Conservation (phyloP, 2,888 invertebrate species). For the Drosophila neonasuta region DNA sequence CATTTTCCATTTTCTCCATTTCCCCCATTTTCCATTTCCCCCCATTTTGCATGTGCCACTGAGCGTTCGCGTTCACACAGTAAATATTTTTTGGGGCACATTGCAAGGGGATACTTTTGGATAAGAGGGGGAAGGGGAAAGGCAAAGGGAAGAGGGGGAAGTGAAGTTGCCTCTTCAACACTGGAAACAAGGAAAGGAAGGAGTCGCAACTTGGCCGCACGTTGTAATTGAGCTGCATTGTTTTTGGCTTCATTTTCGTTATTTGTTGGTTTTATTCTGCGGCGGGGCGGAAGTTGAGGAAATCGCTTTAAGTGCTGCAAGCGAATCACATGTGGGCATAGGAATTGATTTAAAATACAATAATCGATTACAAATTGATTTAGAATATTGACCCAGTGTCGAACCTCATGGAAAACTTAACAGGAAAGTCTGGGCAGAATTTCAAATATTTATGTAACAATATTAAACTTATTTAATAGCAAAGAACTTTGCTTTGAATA, state of each 20-base stretch:
- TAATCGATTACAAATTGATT: neutral
- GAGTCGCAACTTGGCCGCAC: constrained; percentile 33
- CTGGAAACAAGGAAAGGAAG: neutral
- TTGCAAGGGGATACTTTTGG: neutral
- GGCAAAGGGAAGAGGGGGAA: neutral
- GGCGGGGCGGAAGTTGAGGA: neutral
- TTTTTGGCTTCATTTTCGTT: constrained; percentile 28
- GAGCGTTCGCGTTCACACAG: constrained; percentile 66
- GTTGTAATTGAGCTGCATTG: constrained; percentile 73
- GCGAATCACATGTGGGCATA: neutral
- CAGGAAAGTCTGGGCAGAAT: neutral
- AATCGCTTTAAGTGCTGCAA: neutral
- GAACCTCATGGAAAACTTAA: neutral
- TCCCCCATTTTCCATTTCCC: neutral
- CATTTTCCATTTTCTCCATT: neutral
- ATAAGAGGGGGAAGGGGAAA: neutral
- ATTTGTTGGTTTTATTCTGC: neutral
- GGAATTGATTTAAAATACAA: neutral
- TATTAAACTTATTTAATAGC: too few species aligned
- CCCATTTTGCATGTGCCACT: constrained; percentile 48
- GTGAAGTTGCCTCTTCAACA: too few species aligned
- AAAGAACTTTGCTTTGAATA: too few species aligned
- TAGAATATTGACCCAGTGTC: neutral
- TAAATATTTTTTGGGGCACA: constrained; percentile 49
- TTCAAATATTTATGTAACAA: neutral